Evolutionary conservation across 2,888 invertebrate genomes (phyloP).

Genomic region (Junonia oenone): DNA sequence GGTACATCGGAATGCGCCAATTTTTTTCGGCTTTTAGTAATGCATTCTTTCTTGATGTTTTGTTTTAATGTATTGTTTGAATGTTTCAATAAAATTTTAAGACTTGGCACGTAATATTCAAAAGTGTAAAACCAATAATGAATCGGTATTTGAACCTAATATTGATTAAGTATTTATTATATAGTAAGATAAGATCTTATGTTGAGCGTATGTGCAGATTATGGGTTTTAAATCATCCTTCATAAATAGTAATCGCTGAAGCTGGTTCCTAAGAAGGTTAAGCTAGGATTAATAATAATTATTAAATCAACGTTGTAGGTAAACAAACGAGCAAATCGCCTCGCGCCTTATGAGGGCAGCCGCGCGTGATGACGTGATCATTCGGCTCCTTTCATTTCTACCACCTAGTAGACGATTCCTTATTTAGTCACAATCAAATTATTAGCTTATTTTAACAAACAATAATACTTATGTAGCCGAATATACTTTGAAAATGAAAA

Average conservation of each 20-base stretch:
- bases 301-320: constrained; percentile 26
- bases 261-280: constrained; percentile 8
- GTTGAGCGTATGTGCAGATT: background rate
- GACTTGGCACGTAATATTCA: background rate
- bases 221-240: constrained; percentile 4
- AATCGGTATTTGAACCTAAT: too few relatives aligned
- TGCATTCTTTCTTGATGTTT: background rate
- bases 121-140: too few relatives aligned
- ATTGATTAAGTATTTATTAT: too few relatives aligned
- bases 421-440: constrained; percentile 38
- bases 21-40: constrained; percentile 4
- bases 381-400: constrained; percentile 35
- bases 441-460: background rate
- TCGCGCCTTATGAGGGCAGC: constrained; percentile 38
- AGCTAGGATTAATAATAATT: constrained; percentile 17
- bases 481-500: background rate
- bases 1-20: constrained; percentile 13
- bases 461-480: background rate
- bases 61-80: too few relatives aligned
- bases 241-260: constrained; percentile 6
- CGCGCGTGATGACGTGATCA: constrained; percentile 42
- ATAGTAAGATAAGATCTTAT: background rate
- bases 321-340: constrained; percentile 33
- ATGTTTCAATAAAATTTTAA: background rate
- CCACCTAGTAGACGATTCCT: constrained; percentile 33